Percentiles rank a stretch among this genome's conserved stretches.
Evolutionary conservation across 2,888 invertebrate genomes (phyloP).

Genomic region (Pyrrhosoma nymphula): DNA sequence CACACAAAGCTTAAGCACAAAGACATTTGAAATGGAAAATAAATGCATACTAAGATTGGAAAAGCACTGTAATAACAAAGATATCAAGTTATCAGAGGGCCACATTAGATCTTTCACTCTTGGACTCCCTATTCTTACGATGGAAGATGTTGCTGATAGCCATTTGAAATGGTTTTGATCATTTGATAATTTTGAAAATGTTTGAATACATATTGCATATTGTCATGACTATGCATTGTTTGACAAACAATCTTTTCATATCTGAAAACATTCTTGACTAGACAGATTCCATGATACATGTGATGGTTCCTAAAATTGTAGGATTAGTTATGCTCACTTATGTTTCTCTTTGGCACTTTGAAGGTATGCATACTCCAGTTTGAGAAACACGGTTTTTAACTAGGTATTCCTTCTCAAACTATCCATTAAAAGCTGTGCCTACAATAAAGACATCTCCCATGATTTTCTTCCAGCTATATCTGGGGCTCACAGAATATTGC

Average conservation of each 20-base stretch:
- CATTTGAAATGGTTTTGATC: neutral
- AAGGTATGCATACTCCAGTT: neutral
- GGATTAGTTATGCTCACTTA: neutral
- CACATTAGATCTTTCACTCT: too few species aligned
- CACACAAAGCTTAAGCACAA: too few species aligned
- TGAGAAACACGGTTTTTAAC: neutral
- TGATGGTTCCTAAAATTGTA: neutral
- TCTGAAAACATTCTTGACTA: neutral
- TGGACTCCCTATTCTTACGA: neutral
- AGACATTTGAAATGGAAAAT: too few species aligned
- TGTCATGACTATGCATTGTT: neutral
- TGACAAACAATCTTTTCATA: neutral
- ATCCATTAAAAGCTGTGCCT: neutral
- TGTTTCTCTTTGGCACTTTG: neutral
- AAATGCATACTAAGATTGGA: too few species aligned
- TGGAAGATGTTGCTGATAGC: neutral
- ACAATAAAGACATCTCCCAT: neutral
- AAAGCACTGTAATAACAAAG: too few species aligned
- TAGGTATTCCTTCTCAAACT: neutral
- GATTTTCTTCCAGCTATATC: neutral
- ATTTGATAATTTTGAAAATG: neutral
- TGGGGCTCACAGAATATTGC: slow-evolving; percentile 32
- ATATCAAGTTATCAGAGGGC: too few species aligned
- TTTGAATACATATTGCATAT: neutral
- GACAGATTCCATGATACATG: slow-evolving; percentile 14